Evolutionary conservation across 1,140 invertebrate genomes (phyloP).

Genomic region (Wiebesia pumilae): DNA sequence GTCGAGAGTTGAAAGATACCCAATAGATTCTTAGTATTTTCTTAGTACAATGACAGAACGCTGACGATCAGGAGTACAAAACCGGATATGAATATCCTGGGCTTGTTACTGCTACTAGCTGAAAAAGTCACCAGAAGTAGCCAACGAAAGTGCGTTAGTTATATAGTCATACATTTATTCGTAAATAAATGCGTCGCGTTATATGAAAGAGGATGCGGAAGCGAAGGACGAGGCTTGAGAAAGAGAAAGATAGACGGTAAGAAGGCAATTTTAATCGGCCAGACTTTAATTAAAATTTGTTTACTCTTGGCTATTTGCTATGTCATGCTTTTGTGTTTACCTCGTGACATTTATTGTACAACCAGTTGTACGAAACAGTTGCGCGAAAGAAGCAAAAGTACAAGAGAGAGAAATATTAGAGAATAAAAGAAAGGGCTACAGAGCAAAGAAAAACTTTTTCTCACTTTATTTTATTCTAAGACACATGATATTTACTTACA

Average conservation of each 20-base stretch:
- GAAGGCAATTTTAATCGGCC: conserved; percentile 27
- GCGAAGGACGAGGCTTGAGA: not conserved
- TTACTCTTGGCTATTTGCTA: conserved; percentile 28
- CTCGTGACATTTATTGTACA: conserved; percentile 20
- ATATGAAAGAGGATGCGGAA: not conserved
- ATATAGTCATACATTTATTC: not conserved
- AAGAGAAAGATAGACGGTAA: not conserved
- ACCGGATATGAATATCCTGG: conserved; percentile 47
- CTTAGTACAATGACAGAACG: conserved; percentile 56
- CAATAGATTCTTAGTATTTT: not conserved
- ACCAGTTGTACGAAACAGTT: conserved; percentile 24
- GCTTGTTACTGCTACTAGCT: conserved; percentile 51
- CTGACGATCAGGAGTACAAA: conserved; percentile 50
- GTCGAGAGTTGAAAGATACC: not conserved
- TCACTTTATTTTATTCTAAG: conserved; percentile 25
- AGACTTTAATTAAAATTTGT: conserved; percentile 53
- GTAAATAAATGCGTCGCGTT: not conserved
- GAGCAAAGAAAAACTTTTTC: conserved; percentile 34
- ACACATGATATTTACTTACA: not conserved
- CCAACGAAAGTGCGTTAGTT: not conserved
- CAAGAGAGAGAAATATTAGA: conserved; percentile 15
- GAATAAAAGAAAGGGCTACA: conserved; percentile 9
- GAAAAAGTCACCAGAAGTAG: conserved; percentile 49
- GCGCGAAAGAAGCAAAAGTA: conserved; percentile 20
- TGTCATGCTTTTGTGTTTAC: conserved; percentile 32